Base-by-base conservation (phyloP, 2,797 vertebrate species). In the Loriculus beryllinus region DNA sequence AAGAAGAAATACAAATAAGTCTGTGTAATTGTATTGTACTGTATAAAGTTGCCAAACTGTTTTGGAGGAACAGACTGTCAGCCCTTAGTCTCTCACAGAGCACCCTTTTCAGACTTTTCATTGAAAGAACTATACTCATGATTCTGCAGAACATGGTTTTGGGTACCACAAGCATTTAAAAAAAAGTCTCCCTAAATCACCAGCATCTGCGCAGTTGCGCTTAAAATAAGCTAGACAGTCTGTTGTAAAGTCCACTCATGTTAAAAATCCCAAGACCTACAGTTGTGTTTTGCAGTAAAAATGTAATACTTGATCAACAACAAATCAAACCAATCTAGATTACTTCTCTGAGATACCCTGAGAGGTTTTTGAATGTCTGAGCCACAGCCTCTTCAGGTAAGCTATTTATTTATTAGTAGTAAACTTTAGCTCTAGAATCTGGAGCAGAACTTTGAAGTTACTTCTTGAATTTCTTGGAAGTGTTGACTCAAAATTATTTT, bases 181-280 rank as follows among this genome's bases (percentile, higher is more conserved):
- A 71, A 79, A 82, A 57, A 9, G 8, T 86, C 79, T 92, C 90
- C 77, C 82, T 83, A 78, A 78, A 83, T 93, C 95, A 96, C 82
- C 91, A 96, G 93, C 91, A 91, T 83, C 86, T 93, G 91, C 75
- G 59, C 45, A 91, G 70, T 64, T 87, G 94, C 93, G 92, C 88
- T 83, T 94, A 72, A 75, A 87, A 47, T 89, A 74, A 89, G 20
- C 45, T 81, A 87, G 72, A 35, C 47, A 75, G 65, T n/a, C 49
- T 64, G 25, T 45, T 87, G 23, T 7, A 40, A 89, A 81, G 65
- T 64, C 76, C 79, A 92, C 45, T 84, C 42, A 22, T 5, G 16
- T 48, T 89, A 76, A 82, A 88, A 91, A 71, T 85, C 86, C 33
- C 15, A 6, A 86, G 78, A 91, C 48, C 52, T 85, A 69, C 63